Evolutionary conservation across 2,888 invertebrate species (phyloP), one percentile per base, ranked within the genome.

Genomic region (Diplolepis rosae): DNA sequence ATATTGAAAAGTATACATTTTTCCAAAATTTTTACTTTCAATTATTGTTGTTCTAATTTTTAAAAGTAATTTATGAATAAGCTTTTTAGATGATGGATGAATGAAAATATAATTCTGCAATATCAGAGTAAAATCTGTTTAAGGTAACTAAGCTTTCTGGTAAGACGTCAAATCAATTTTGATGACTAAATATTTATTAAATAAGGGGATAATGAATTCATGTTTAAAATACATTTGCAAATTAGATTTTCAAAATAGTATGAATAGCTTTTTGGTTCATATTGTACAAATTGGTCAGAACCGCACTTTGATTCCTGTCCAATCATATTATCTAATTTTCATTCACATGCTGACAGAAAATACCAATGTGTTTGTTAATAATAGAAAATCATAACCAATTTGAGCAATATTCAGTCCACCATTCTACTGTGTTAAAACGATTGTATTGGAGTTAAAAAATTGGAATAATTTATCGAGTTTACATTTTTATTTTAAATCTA

Each of bases 321-420:
- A 39, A 61, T 39, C 35, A 61, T 61, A 61, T 61, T 39, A 61
- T 61, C 61, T 61, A 39, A 61, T 39, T 61, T 61, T n/a, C 39
- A 61, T 61, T 61, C 35, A 61, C 22, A 35, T 35, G 24, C 22
- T 24, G 39, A 61, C 24, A 22, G 61, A 61, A 61, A 61, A 61
- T 39, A 39, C 24, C 9, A 22, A 39, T n/a, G 39, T 24, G 24
- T 61, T 61, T 24, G 39, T 39, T n/a, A 61, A 39, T 61, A 61
- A 61, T 39, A n/a, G 13, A 13, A 61, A 24, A 39, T 61, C 24
- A 61, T 61, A 39, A 39, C 61, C 18, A 35, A 35, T 35, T 39
- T 32, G 35, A 39, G 22, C 56, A 39, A 32, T 13, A 35, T 56
- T 39, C 24, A 35, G 4, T 24, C n/a, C 24, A 22, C 13, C 56